These are phyloP conservation scores for Masnerella sp. DNA, from an alignment of 2,888 invertebrate genomes.

Conservation along the genomic window DNA sequence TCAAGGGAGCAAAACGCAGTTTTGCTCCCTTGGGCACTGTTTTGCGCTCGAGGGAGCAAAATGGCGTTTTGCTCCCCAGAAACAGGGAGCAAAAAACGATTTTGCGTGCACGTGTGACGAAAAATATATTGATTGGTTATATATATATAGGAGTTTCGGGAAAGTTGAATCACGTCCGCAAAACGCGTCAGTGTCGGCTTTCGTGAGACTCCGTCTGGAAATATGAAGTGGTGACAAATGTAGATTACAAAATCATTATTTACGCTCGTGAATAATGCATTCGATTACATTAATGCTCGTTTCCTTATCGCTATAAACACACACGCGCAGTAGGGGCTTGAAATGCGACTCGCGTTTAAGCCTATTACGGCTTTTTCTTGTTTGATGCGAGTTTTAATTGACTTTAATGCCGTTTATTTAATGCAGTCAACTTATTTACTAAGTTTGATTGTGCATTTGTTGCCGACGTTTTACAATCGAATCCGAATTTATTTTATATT, in stretches of 20 bases:
- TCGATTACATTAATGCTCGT: slow-evolving; percentile 50
- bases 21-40: too few species aligned
- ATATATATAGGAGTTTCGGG: too few species aligned
- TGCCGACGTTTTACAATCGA: slow-evolving; percentile 4
- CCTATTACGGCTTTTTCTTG: slow-evolving; percentile 47
- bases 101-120: too few species aligned
- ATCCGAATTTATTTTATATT: too few species aligned
- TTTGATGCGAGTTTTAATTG: slow-evolving; percentile 47
- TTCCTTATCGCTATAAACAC: slow-evolving; percentile 51
- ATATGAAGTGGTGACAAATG: slow-evolving; percentile 56
- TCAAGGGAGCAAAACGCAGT: too few species aligned
- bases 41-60: too few species aligned
- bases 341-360: slow-evolving; percentile 32
- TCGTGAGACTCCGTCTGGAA: slow-evolving; percentile 36
- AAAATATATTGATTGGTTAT: too few species aligned
- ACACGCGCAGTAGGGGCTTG: slow-evolving; percentile 18
- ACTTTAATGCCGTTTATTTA: slow-evolving; percentile 44
- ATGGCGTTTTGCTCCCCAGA: too few species aligned
- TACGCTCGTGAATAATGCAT: slow-evolving; percentile 58
- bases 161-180: too few species aligned
- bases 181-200: slow-evolving; percentile 51
- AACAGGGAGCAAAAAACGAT: too few species aligned
- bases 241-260: slow-evolving; percentile 59
- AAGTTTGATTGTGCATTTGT: slow-evolving; percentile 26
- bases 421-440: slow-evolving; percentile 22